These are phyloP conservation scores for Acrobasis repandana DNA, from an alignment of 2,888 invertebrate species.

Conservation along the genomic window DNA sequence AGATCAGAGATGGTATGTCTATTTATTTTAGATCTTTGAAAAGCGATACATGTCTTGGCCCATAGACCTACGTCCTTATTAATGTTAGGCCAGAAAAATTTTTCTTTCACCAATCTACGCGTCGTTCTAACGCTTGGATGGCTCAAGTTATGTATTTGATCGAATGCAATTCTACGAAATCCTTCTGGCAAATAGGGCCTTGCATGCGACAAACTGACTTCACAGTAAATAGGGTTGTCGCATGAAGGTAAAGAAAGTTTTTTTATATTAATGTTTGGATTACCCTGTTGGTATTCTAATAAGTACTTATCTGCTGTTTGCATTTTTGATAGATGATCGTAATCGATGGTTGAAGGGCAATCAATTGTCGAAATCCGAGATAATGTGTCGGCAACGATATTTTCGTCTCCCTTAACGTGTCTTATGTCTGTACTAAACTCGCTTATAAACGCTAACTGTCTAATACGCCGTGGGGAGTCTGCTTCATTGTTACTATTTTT, in stretches of 20 bases:
- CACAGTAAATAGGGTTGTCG: not conserved
- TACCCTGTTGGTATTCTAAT: no score
- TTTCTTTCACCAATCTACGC: slow-evolving; percentile 1
- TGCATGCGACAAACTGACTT: not conserved
- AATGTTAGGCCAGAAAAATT: slow-evolving; percentile 11
- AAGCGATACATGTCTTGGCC: slow-evolving; percentile 17
- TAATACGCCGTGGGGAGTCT: no score
- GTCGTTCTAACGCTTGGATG: slow-evolving; percentile 7
- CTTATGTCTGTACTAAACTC: no score
- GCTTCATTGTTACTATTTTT: no score
- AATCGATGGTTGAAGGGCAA: no score
- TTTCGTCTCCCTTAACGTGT: no score
- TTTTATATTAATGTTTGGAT: not conserved
- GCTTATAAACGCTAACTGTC: no score
- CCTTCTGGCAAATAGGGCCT: not conserved
- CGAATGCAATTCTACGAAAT: slow-evolving; percentile 10
- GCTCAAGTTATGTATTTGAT: slow-evolving; percentile 7
- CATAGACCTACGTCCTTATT: slow-evolving; percentile 8
- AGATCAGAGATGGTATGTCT: slow-evolving; percentile 18
- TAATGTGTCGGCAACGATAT: no score
- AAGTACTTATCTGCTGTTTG: no score
- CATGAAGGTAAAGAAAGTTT: not conserved
- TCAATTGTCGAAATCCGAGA: no score
- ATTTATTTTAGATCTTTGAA: slow-evolving; percentile 18
- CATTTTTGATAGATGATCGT: no score